phyloP scores from a whole-genome alignment of 2,888 invertebrate species.

The Drosophila fulvimacula region DNA sequence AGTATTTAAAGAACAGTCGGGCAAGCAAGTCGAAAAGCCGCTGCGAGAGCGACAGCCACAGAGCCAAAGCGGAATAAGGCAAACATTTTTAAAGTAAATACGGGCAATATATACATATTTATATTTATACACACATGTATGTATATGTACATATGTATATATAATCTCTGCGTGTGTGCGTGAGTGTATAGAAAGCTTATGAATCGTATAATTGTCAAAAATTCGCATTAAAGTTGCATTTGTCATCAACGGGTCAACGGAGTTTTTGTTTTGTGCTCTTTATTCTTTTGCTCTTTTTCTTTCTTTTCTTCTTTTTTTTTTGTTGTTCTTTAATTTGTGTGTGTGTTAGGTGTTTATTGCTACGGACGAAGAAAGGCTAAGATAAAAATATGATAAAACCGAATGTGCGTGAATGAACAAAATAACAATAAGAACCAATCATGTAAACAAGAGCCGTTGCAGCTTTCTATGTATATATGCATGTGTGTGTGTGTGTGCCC shows the following conservation, averaged over 20 bases:
- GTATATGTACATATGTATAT: slow-evolving; percentile 8
- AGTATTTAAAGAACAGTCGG: slow-evolving; percentile 81
- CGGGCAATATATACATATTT: slow-evolving; percentile 37
- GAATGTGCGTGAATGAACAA: slow-evolving; percentile 29
- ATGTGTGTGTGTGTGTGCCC: slow-evolving; percentile 27
- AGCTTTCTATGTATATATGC: background rate
- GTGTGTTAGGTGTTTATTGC: slow-evolving; percentile 40
- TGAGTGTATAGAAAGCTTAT: slow-evolving; percentile 28
- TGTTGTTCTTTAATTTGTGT: slow-evolving; percentile 27
- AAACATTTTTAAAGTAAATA: slow-evolving; percentile 67
- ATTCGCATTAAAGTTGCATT: slow-evolving; percentile 49
- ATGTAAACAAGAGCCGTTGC: slow-evolving; percentile 16
- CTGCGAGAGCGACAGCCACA: slow-evolving; percentile 49
- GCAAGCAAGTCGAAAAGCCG: slow-evolving; percentile 76
- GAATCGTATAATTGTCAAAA: slow-evolving; percentile 45
- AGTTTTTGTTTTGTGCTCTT: slow-evolving; percentile 43
- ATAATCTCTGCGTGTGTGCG: slow-evolving; percentile 9
- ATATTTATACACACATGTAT: slow-evolving; percentile 6
- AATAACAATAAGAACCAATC: slow-evolving; percentile 27
- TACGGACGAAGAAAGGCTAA: slow-evolving; percentile 34
- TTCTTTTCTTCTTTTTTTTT: slow-evolving; percentile 28
- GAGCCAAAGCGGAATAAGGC: slow-evolving; percentile 52
- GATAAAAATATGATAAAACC: slow-evolving; percentile 31
- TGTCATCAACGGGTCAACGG: slow-evolving; percentile 37
- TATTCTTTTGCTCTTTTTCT: slow-evolving; percentile 23